Conservation (phyloP, 2,113 vertebrate genomes). For the Neomonachus schauinslandi region DNA sequence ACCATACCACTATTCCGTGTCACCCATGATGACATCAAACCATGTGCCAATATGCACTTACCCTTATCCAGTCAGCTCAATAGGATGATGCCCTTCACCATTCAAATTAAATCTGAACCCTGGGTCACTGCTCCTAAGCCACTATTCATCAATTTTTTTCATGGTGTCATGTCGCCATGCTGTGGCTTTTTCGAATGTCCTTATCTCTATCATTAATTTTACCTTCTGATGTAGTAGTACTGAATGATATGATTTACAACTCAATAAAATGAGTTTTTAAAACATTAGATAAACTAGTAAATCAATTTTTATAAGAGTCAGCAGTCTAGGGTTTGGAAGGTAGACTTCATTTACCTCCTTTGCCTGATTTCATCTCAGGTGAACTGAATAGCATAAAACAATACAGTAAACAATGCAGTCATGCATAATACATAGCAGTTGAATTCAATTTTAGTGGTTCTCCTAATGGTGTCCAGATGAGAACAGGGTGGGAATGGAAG, state of each 20-base stretch:
- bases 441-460: conserved; percentile 54
- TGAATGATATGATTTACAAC: conserved; percentile 71
- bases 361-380: conserved; percentile 74
- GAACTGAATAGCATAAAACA: conserved; percentile 65
- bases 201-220: conserved; percentile 77
- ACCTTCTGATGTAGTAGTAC: conserved; percentile 61
- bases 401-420: neutral
- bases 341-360: conserved; percentile 73
- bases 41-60: conserved; percentile 52
- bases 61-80: conserved; percentile 37
- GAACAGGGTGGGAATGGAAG: neutral
- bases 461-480: conserved; percentile 58
- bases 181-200: conserved; percentile 65
- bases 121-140: conserved; percentile 51
- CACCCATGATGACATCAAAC: conserved; percentile 64
- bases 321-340: conserved; percentile 63
- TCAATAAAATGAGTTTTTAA: conserved; percentile 77
- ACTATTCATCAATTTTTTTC: conserved; percentile 60
- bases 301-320: conserved; percentile 73
- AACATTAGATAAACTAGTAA: conserved; percentile 77
- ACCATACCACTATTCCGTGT: conserved; percentile 23
- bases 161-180: conserved; percentile 54
- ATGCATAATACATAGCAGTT: conserved; percentile 57
- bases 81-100: conserved; percentile 57
- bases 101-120: conserved; percentile 73